Conservation (phyloP, 2,797 vertebrate species). For the Todus mexicanus region DNA sequence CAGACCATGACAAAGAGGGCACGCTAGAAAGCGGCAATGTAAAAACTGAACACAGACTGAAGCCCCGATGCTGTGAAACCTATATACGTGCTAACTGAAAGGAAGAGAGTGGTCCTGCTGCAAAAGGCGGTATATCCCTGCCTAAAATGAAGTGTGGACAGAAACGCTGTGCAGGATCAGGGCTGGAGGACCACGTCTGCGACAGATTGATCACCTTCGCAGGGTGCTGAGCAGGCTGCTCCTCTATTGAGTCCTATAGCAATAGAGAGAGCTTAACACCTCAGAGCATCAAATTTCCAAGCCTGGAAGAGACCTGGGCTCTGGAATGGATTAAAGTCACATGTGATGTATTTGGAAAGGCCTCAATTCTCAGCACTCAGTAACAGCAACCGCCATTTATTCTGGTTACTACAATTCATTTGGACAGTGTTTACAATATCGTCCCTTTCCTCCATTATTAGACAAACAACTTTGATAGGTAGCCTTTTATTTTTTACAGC, state of each 20-base stretch:
- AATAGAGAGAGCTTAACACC: slow-evolving; percentile 29
- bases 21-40: slow-evolving; percentile 12
- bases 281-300: slow-evolving; percentile 30
- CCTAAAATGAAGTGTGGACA: background rate
- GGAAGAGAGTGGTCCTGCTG: background rate
- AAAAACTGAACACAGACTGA: slow-evolving; percentile 25
- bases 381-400: slow-evolving; percentile 68
- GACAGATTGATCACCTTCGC: background rate
- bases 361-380: slow-evolving; percentile 38
- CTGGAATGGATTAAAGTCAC: slow-evolving; percentile 73
- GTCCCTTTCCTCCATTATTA: slow-evolving; percentile 60
- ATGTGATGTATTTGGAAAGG: slow-evolving; percentile 70
- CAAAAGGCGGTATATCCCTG: background rate
- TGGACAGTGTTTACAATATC: slow-evolving; percentile 71
- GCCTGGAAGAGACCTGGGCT: slow-evolving; percentile 59
- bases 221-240: slow-evolving; percentile 6
- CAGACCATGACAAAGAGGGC: background rate
- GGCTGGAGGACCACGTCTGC: background rate
- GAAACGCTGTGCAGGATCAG: background rate
- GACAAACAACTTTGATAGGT: slow-evolving; percentile 63
- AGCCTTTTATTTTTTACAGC: slow-evolving; percentile 74
- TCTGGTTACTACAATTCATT: slow-evolving; percentile 76
- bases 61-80: background rate
- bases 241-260: background rate
- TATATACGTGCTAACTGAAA: fast-evolving